Percentiles rank a stretch among this genome's conserved stretches.
These are phyloP conservation scores for Rhabdornis inornatus DNA, from an alignment of 2,113 vertebrate genomes.

Conservation along the genomic window DNA sequence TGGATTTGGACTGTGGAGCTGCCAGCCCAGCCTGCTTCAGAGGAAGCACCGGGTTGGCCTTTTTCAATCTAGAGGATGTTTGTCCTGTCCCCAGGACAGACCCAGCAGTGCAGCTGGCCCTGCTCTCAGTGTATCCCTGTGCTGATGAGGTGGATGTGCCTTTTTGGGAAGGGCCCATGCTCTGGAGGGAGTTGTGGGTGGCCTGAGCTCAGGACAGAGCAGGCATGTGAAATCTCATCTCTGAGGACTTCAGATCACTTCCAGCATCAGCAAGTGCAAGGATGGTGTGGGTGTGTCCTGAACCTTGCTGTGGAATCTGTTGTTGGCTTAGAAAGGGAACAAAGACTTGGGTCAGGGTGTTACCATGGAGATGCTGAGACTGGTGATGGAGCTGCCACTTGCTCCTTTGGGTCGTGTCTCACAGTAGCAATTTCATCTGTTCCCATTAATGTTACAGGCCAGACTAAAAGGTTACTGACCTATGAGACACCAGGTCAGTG, in stretches of 20 bases:
- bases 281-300: background rate
- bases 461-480: background rate
- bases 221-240: background rate
- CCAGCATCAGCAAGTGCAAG: background rate
- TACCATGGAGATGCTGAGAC: slow-evolving; percentile 7
- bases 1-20: background rate
- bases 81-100: background rate
- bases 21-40: background rate
- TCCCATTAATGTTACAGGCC: background rate
- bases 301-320: background rate
- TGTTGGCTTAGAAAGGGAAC: background rate
- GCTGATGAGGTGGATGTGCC: background rate
- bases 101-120: background rate
- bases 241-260: background rate
- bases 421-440: background rate
- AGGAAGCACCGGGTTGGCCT: background rate
- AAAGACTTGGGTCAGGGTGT: background rate
- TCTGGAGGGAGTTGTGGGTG: background rate
- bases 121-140: fast-evolving
- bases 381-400: background rate
- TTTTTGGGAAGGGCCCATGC: background rate
- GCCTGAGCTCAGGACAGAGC: background rate
- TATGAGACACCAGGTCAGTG: background rate
- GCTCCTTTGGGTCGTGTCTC: background rate
- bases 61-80: background rate